phyloP scores from a whole-genome alignment of 2,113 vertebrate genomes.

The Macrotus californicus region DNA sequence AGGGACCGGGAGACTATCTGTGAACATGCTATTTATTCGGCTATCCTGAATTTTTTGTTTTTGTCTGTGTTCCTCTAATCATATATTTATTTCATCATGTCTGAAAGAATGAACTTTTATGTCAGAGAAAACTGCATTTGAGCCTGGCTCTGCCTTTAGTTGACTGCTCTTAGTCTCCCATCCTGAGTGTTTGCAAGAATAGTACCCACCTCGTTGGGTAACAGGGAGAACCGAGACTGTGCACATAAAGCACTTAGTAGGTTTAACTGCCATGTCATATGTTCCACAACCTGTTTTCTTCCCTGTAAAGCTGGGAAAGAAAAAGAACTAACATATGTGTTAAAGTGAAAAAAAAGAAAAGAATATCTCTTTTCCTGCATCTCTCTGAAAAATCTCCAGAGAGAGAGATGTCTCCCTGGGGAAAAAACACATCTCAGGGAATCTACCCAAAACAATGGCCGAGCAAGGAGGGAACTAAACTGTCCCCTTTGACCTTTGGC shows the following conservation, averaged over 20 bases:
- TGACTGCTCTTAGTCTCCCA: not conserved
- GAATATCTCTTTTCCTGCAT: not conserved
- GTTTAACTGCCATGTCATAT: not conserved
- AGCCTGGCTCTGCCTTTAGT: not conserved
- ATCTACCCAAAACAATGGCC: not conserved
- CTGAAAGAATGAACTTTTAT: not conserved
- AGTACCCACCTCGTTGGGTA: not conserved
- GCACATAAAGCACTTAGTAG: not conserved
- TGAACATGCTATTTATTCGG: not conserved
- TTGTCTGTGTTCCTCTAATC: not conserved
- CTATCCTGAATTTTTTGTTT: not conserved
- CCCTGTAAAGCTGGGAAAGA: not conserved
- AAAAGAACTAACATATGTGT: not conserved
- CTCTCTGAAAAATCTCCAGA: not conserved
- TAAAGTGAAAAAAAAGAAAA: not conserved
- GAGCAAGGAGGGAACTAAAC: not conserved
- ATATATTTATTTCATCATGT: accelerated
- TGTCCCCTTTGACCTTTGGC: not conserved
- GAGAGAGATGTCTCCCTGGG: not conserved
- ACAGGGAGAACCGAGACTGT: not conserved
- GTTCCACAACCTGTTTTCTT: not conserved
- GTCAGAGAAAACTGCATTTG: not conserved
- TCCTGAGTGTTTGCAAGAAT: not conserved
- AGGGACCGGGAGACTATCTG: not conserved
- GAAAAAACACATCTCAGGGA: not conserved